phyloP scores from a whole-genome alignment of 2,797 vertebrate species.

The Chloroceryle amazona region DNA sequence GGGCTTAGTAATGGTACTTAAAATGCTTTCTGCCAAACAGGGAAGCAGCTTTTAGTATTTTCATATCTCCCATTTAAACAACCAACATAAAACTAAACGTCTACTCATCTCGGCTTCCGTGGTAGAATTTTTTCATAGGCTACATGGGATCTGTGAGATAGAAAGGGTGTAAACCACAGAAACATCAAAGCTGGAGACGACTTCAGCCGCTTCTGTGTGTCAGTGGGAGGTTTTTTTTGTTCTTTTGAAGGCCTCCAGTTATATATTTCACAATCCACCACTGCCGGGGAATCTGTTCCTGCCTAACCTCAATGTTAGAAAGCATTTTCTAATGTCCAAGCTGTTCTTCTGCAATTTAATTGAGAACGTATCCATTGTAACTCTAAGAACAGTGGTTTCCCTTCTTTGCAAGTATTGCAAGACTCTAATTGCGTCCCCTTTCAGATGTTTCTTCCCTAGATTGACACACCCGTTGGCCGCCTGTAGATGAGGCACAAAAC shows the following conservation, averaged over 20 bases:
- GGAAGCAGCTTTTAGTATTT: not conserved
- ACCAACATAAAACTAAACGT: not conserved
- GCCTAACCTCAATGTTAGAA: not conserved
- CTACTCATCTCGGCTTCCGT: not conserved
- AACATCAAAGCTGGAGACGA: not conserved
- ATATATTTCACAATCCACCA: not conserved
- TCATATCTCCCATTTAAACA: not conserved
- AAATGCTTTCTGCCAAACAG: not conserved
- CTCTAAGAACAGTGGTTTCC: not conserved
- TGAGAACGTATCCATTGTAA: not conserved
- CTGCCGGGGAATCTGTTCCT: not conserved
- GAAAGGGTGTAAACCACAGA: not conserved
- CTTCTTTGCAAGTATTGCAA: not conserved
- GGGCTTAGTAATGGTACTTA: not conserved
- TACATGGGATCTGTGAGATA: not conserved
- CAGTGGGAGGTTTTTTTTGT: not conserved
- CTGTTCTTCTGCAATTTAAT: not conserved
- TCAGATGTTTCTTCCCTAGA: not conserved
- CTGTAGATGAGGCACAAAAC: too few relatives aligned
- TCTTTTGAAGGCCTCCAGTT: not conserved
- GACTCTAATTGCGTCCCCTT: fast-evolving
- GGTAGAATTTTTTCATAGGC: not conserved
- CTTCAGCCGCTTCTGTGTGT: not conserved
- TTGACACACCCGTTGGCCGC: too few relatives aligned
- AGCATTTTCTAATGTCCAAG: not conserved